phyloP scores from a whole-genome alignment of 1,140 invertebrate species.

The Drosophila triauraria region DNA sequence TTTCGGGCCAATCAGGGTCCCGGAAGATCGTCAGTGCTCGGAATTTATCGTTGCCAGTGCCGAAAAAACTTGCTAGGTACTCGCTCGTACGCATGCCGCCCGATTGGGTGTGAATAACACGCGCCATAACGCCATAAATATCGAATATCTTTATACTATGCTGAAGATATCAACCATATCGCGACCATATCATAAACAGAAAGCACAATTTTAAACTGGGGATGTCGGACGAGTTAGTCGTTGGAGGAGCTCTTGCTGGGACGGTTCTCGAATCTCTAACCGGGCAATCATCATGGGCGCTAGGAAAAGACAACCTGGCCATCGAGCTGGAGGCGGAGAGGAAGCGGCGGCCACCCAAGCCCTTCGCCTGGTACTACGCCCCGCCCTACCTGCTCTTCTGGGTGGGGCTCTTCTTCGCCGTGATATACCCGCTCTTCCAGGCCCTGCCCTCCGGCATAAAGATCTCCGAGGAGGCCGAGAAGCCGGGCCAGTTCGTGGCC shows the following conservation, averaged over 20 bases:
- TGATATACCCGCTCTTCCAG: constrained; percentile 68
- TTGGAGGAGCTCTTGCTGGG: constrained; percentile 29
- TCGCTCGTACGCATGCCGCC: constrained; percentile 18
- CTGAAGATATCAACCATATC: constrained; percentile 47
- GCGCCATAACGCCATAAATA: constrained; percentile 40
- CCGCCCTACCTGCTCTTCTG: constrained; percentile 64
- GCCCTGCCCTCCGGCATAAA: constrained; percentile 52
- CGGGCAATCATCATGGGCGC: constrained; percentile 13
- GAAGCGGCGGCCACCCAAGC: constrained; percentile 12
- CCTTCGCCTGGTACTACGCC: constrained; percentile 68
- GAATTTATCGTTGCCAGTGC: constrained; percentile 22
- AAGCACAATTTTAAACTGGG: constrained; percentile 24
- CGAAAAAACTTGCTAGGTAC: constrained; percentile 10
- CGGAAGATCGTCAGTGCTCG: constrained; percentile 2
- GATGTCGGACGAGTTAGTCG: constrained; percentile 22
- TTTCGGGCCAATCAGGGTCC: constrained; percentile 20
- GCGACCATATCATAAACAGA: constrained; percentile 19
- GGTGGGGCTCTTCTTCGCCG: constrained; percentile 63
- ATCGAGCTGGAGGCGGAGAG: constrained; percentile 27
- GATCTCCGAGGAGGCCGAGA: constrained; percentile 47
- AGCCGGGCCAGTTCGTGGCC: constrained; percentile 68
- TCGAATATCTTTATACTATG: constrained; percentile 59
- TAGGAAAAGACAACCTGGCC: constrained; percentile 13
- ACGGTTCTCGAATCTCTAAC: constrained; percentile 30
- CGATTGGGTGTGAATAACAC: constrained; percentile 22